Base-by-base conservation (phyloP, 2,113 vertebrate genomes). In the Lagopus muta region DNA sequence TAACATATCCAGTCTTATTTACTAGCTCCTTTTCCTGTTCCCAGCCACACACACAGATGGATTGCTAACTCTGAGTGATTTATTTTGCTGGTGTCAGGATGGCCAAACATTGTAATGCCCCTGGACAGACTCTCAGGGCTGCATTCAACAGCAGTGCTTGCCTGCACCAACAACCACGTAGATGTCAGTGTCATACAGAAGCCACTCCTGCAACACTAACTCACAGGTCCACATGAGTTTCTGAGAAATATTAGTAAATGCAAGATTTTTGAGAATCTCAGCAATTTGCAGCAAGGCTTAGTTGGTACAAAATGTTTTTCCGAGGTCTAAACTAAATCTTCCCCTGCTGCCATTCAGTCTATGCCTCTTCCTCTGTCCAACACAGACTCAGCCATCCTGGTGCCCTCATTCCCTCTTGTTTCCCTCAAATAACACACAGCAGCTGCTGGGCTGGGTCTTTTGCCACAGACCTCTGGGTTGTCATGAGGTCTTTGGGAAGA, bases 121-220 rank as follows among this genome's bases (percentile, higher is more conserved):
- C 45, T 34, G 60, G 47, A 36, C 40, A 82, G 43, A 25, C 43
- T 84, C 65, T 78, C 47, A 74, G 61, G 15, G 27, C 36, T 76
- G 34, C 77, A 89, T 42, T 18, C 1, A 2, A 16, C 7, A 10
- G 9, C 73, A 22, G 3, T 57, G n/a, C 40, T 21, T 80, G 67
- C 27, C 47, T 48, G 36, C n/a, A 28, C 38, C 3, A 1, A 71
- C 27, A 34, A 0, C 12, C 0, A 1, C 0, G 0, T 19, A 42
- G 27, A 30, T n/a, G 12, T 10, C 73, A 20, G 20, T 2, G 0
- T 40, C 11, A 15, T 78, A 28, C 6, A 16, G 36, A 72, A 87
- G 34, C 18, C 1, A 1, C 8, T 79, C 55, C 32, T 47, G 11
- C 40, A 27, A 10, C 24, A 1, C 2, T 25, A 15, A 24, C 13